Evolutionary conservation across 2,888 invertebrate species (phyloP).

Genomic region (Acanthopleura granulata): DNA sequence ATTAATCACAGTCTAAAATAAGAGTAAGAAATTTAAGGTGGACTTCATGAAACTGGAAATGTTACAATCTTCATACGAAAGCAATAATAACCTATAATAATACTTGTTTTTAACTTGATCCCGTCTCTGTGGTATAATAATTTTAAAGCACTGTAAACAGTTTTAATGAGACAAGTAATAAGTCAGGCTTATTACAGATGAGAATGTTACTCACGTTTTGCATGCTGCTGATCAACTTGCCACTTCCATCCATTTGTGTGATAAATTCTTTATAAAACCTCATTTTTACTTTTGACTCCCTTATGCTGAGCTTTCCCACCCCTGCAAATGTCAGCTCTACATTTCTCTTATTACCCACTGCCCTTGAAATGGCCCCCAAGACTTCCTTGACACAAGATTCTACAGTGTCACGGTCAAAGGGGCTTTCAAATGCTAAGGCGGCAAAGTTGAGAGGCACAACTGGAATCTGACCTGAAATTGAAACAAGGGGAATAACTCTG

Average conservation of each 20-base stretch:
- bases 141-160: too few species aligned
- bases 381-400: slow-evolving; percentile 68
- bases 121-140: too few species aligned
- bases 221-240: slow-evolving; percentile 63
- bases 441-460: slow-evolving; percentile 67
- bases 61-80: too few species aligned
- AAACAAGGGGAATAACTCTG: slow-evolving; percentile 16
- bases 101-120: too few species aligned
- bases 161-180: too few species aligned
- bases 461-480: slow-evolving; percentile 64
- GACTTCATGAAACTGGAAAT: too few species aligned
- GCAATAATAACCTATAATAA: too few species aligned
- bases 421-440: slow-evolving; percentile 65
- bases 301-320: slow-evolving; percentile 65
- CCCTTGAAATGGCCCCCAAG: slow-evolving; percentile 58
- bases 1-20: too few species aligned
- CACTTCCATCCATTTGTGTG: slow-evolving; percentile 66
- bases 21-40: too few species aligned
- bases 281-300: slow-evolving; percentile 67
- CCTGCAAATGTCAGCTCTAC: slow-evolving; percentile 67
- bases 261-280: slow-evolving; percentile 69
- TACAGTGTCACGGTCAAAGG: slow-evolving; percentile 66
- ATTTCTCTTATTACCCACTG: slow-evolving; percentile 60
- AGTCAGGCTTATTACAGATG: neutral
- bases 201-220: slow-evolving; percentile 62